phyloP scores from a whole-genome alignment of 2,113 vertebrate species.

The Chaetodon auriga region DNA sequence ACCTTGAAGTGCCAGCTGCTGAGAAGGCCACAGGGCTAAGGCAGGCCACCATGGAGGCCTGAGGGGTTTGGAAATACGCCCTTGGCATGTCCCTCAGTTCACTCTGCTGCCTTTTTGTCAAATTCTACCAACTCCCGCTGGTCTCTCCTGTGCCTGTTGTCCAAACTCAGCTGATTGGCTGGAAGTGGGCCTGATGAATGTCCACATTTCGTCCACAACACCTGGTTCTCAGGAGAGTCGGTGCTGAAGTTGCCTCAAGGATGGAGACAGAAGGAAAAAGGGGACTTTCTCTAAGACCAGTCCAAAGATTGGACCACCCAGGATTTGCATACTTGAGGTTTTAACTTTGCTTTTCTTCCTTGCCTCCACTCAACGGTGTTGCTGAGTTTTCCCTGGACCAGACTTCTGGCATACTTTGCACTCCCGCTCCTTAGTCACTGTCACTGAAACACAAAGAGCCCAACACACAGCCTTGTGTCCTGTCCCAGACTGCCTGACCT shows the following conservation, averaged over 20 bases:
- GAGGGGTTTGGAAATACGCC: constrained; percentile 69
- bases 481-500: constrained; percentile 76
- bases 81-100: constrained; percentile 66
- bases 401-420: constrained; percentile 75
- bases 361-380: constrained; percentile 72
- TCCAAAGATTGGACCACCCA: constrained; percentile 81
- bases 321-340: constrained; percentile 81
- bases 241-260: constrained; percentile 57
- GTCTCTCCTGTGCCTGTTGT: constrained; percentile 61
- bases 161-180: constrained; percentile 75
- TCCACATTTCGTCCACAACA: constrained; percentile 76
- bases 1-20: constrained; percentile 80
- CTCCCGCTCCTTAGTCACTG: constrained; percentile 79
- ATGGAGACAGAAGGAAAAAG: constrained; percentile 72
- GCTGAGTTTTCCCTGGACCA: constrained; percentile 77
- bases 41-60: constrained; percentile 77
- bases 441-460: constrained; percentile 77
- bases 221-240: constrained; percentile 74
- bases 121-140: constrained; percentile 47
- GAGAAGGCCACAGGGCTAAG: constrained; percentile 68
- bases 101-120: constrained; percentile 64
- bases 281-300: constrained; percentile 70
- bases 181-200: constrained; percentile 82
- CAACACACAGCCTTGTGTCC: constrained; percentile 69
- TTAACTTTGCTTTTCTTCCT: constrained; percentile 80